A percentile compares a stretch with the other conserved stretches of the same genome.
Conservation (phyloP, 2,888 invertebrate genomes). For the Junonia oenone region DNA sequence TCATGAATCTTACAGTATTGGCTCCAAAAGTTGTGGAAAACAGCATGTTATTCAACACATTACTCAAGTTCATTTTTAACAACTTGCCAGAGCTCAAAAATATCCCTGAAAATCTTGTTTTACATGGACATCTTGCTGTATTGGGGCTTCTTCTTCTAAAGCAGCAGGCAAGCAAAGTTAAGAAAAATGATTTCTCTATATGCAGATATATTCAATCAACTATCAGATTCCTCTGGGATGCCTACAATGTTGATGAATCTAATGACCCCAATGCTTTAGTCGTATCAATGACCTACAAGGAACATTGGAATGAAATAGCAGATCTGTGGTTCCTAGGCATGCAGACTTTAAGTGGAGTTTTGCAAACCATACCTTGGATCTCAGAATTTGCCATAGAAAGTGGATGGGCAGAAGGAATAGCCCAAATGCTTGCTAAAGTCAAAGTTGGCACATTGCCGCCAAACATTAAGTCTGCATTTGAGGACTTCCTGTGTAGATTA, state of each 20-base stretch:
- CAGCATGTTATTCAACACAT: slow-evolving; percentile 86
- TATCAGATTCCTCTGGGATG: slow-evolving; percentile 95
- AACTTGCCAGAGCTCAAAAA: slow-evolving; percentile 91
- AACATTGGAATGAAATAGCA: slow-evolving; percentile 92
- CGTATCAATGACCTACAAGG: slow-evolving; percentile 91
- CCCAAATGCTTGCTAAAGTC: slow-evolving; percentile 89
- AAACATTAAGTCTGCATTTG: slow-evolving; percentile 93
- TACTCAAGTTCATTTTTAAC: slow-evolving; percentile 91
- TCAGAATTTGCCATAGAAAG: slow-evolving; percentile 94
- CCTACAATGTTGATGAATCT: slow-evolving; percentile 92
- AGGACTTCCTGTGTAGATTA: slow-evolving; percentile 91
- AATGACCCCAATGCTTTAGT: slow-evolving; percentile 90
- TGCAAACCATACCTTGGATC: slow-evolving; percentile 91
- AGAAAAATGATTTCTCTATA: slow-evolving; percentile 93
- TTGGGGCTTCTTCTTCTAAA: slow-evolving; percentile 90
- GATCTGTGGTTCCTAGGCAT: slow-evolving; percentile 96
- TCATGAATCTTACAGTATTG: slow-evolving; percentile 94
- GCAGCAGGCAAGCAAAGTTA: slow-evolving; percentile 89
- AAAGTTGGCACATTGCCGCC: slow-evolving; percentile 89
- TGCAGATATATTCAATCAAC: slow-evolving; percentile 93
- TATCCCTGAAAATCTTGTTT: slow-evolving; percentile 88
- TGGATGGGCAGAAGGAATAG: slow-evolving; percentile 95
- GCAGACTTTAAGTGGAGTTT: slow-evolving; percentile 92
- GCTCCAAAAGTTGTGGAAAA: slow-evolving; percentile 91
- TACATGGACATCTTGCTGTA: slow-evolving; percentile 91